A percentile compares a stretch with the other conserved stretches of the same genome.
These are phyloP conservation scores for Cyclargus thomasi DNA, from an alignment of 1,140 invertebrate genomes.

Conservation along the genomic window DNA sequence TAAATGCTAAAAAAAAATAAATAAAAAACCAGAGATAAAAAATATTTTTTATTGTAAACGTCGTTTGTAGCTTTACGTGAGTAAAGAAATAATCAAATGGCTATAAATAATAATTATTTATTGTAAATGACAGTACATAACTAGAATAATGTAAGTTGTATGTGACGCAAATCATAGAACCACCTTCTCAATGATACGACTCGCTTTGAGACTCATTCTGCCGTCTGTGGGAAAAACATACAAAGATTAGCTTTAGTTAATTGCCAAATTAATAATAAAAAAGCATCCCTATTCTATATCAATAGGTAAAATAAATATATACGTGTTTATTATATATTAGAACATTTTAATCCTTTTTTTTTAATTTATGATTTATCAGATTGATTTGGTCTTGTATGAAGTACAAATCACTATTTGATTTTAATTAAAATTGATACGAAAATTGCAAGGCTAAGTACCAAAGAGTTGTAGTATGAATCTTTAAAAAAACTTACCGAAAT, in stretches of 20 bases:
- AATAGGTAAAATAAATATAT: too few species aligned
- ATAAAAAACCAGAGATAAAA: background rate
- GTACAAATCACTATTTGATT: too few species aligned
- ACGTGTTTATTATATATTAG: too few species aligned
- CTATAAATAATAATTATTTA: constrained; percentile 19
- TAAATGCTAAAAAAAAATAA: too few species aligned
- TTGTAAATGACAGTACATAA: constrained; percentile 16
- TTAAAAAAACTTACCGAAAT: background rate
- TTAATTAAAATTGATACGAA: too few species aligned
- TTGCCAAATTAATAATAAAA: background rate
- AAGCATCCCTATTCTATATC: too few species aligned
- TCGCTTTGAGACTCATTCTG: constrained; percentile 62
- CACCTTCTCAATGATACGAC: constrained; percentile 59
- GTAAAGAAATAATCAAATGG: constrained; percentile 15
- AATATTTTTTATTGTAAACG: background rate
- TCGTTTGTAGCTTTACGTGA: too few species aligned
- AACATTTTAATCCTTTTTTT: too few species aligned
- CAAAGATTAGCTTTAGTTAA: constrained; percentile 3
- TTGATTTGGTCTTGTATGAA: too few species aligned
- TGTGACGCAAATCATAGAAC: constrained; percentile 36
- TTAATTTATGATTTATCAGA: too few species aligned
- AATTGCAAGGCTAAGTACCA: too few species aligned
- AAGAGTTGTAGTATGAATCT: background rate
- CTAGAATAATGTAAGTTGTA: background rate
- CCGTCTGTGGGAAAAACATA: constrained; percentile 47